Evolutionary conservation across 2,888 invertebrate genomes (phyloP).

Genomic region (Labia minor): DNA sequence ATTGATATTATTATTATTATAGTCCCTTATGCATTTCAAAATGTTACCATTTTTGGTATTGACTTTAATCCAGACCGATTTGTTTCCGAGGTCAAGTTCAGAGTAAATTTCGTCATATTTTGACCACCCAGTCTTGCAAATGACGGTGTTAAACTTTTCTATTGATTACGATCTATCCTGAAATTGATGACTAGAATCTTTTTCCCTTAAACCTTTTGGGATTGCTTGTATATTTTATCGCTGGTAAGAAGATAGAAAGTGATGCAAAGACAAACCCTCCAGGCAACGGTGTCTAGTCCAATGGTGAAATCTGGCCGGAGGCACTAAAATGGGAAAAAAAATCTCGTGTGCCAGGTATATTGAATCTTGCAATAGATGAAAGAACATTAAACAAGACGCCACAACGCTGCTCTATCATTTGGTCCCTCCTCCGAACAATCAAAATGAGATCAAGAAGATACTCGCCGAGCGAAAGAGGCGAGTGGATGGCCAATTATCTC

Average conservation of each 20-base stretch:
- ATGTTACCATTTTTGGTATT: conserved; percentile 6
- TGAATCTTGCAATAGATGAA: not conserved
- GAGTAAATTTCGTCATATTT: not conserved
- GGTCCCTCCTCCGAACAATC: not conserved
- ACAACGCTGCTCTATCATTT: not conserved
- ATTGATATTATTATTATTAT: too few relatives aligned
- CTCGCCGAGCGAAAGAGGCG: not conserved
- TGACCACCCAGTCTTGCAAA: conserved; percentile 5
- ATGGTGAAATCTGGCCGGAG: not conserved
- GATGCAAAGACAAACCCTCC: conserved; percentile 1
- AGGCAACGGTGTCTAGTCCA: not conserved
- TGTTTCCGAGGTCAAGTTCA: not conserved
- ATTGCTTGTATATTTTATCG: not conserved
- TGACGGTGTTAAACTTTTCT: not conserved
- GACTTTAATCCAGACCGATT: not conserved
- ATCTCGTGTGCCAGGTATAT: not conserved
- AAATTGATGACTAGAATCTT: not conserved
- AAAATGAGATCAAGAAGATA: conserved; percentile 7
- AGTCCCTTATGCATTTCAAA: too few relatives aligned
- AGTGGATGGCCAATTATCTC: not conserved
- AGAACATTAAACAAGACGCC: not conserved
- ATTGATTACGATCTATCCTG: not conserved
- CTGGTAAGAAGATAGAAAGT: not conserved
- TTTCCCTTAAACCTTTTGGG: not conserved
- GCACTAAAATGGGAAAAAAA: not conserved